Evolutionary conservation across 2,113 vertebrate species (phyloP).

Genomic region (Smithornis capensis): DNA sequence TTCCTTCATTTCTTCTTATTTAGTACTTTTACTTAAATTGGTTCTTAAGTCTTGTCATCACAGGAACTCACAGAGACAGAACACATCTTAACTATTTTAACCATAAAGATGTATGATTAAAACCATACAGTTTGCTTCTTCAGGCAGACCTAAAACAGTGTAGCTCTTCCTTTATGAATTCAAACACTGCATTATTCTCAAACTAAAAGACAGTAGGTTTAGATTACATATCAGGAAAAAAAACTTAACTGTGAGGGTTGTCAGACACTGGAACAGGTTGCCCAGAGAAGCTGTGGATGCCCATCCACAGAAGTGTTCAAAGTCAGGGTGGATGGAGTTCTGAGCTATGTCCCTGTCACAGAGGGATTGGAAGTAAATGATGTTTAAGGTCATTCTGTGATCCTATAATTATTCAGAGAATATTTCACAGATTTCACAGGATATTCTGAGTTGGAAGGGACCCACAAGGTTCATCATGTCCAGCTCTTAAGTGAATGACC

Average conservation of each 20-base stretch:
- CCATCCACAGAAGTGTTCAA: not conserved
- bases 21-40: not conserved
- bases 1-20: not conserved
- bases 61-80: not conserved
- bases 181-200: not conserved
- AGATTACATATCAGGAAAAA: not conserved
- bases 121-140: not conserved
- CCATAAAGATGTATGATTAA: not conserved
- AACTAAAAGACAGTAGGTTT: not conserved
- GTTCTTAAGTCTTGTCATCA: not conserved
- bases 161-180: not conserved
- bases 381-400: not conserved
- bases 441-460: not conserved
- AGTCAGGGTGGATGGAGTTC: not conserved
- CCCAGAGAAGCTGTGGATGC: not conserved
- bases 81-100: not conserved
- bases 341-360: not conserved
- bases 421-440: not conserved
- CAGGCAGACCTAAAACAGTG: not conserved
- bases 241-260: not conserved
- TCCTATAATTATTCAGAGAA: not conserved
- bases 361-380: too few relatives aligned
- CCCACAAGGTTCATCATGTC: not conserved
- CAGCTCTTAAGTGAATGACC: not conserved
- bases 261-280: not conserved